Evolutionary conservation across 2,797 vertebrate species (phyloP), one percentile per base, ranked within the genome.

Genomic region (Pangasius macronema): DNA sequence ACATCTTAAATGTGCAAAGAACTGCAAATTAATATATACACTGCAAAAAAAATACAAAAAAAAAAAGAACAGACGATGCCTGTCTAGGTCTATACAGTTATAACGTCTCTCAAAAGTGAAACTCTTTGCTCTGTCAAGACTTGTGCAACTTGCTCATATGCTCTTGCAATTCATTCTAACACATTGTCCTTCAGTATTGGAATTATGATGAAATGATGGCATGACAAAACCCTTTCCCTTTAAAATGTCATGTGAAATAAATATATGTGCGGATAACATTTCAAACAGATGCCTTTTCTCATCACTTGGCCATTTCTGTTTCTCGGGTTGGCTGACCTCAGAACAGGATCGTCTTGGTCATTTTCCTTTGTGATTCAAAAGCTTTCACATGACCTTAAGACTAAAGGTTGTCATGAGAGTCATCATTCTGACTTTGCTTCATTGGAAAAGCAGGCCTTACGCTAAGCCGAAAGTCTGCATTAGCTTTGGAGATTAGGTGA

Each of bases 1-100:
- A 94, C 94, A 93, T 93, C 92, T 94, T 92, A 95, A 94, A 93
- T 96, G 97, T 97, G 97, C 97, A 98, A 97, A 96, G 94, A 96
- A 94, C 96, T 96, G 97, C 95, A 97, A 97, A 96, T 94, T 95
- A 96, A 97, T 97, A 97, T 97, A 94, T 96, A 98, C 97, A 95
- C 92, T 94, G 93, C 93, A 95, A 96, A 90, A 95, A 86, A 24
- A 5, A 36, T 33, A 53, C 94, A 96, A 95, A 49, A 96, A 96
- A 93, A 36, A 22, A 36, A 22, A 53, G 36, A 24, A 6, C 57
- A 67, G 8, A 59, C 2, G 36, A 42, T 59, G 33, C 55, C 20
- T 86, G 20, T 92, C 91, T 91, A 95, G 93, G 93, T 96, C 20
- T 96, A 94, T 94, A 96, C 96, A 96, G 95, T 86, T 96, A 94